These are phyloP conservation scores for Prunella fulvescens DNA, from an alignment of 2,113 vertebrate species.

Conservation along the genomic window DNA sequence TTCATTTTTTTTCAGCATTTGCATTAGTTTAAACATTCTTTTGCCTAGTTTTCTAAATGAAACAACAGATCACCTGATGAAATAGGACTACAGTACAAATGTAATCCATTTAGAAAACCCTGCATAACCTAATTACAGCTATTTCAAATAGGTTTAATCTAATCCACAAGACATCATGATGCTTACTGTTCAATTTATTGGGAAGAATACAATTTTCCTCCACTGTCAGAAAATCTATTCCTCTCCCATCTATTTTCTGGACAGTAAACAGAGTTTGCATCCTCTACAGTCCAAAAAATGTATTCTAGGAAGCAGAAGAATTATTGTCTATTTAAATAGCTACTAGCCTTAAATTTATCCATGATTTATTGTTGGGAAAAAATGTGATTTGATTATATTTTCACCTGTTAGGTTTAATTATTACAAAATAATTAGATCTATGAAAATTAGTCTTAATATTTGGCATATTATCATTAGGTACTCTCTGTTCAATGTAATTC, in stretches of 20 bases:
- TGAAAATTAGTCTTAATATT: background rate
- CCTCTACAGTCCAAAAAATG: background rate
- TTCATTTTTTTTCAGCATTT: background rate
- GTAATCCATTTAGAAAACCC: background rate
- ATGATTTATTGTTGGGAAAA: background rate
- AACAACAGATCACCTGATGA: background rate
- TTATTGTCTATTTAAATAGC: background rate
- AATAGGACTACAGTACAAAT: background rate
- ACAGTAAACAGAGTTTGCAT: background rate
- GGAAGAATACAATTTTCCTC: background rate
- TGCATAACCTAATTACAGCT: background rate
- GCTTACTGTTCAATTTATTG: background rate
- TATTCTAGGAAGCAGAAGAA: background rate
- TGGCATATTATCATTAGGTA: background rate
- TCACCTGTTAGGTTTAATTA: background rate
- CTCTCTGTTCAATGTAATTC: background rate
- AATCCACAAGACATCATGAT: background rate
- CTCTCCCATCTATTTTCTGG: background rate
- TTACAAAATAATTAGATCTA: background rate
- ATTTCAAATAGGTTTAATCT: slow-evolving; percentile 4
- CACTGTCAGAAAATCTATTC: slow-evolving; percentile 2
- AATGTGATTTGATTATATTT: background rate
- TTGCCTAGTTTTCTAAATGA: background rate
- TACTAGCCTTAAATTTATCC: background rate
- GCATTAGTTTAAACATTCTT: background rate